phyloP scores from a whole-genome alignment of 2,888 invertebrate genomes.

The Amphipoea lucens region DNA sequence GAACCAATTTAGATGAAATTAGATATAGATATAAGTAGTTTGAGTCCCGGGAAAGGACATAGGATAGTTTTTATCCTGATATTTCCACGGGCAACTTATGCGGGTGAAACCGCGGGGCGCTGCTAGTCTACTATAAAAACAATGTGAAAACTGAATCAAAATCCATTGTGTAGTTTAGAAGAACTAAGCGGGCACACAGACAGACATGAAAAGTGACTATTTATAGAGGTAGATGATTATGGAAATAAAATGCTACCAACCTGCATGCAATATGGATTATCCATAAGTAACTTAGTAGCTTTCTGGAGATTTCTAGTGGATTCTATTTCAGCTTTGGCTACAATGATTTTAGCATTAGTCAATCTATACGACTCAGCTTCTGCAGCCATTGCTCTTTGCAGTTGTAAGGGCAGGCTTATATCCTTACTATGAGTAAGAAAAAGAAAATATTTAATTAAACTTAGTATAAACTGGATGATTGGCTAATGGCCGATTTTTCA shows the following conservation, averaged over 20 bases:
- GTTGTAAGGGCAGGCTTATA: conserved; percentile 80
- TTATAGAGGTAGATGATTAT: background rate
- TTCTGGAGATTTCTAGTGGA: conserved; percentile 91
- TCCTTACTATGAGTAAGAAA: conserved; percentile 72
- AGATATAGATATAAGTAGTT: no score
- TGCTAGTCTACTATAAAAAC: background rate
- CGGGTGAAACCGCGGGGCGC: no score
- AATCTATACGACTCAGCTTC: conserved; percentile 91
- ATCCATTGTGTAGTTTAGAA: background rate
- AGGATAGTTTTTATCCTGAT: no score
- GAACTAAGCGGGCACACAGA: background rate
- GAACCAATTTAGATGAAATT: no score
- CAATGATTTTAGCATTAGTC: conserved; percentile 91
- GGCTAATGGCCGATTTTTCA: background rate
- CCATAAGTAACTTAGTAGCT: conserved; percentile 91
- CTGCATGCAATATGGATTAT: conserved; percentile 88
- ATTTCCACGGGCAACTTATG: no score
- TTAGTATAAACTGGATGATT: background rate
- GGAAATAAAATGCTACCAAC: conserved; percentile 64
- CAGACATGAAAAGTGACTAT: background rate
- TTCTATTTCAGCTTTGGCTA: conserved; percentile 92
- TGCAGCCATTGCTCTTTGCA: conserved; percentile 92
- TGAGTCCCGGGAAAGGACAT: no score
- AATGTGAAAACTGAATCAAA: background rate
- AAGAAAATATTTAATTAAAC: background rate